Evolutionary conservation across 2,797 vertebrate species (phyloP).

Genomic region (Esox masquinongy): DNA sequence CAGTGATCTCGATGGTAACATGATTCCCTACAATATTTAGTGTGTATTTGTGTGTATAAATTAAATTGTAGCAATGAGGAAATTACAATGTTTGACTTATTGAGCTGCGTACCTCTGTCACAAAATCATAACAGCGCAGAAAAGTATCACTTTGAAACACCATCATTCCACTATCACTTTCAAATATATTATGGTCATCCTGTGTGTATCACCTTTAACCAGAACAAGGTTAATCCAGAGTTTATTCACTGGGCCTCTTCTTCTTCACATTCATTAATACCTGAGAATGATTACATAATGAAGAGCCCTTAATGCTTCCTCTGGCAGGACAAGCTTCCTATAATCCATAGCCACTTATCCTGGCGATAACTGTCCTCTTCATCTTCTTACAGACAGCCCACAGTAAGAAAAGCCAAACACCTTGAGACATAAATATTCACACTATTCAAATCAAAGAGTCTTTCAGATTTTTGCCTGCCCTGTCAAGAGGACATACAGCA

Average conservation of each 20-base stretch:
- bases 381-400: constrained; percentile 65
- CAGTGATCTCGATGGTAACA: no score
- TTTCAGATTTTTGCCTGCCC: constrained; percentile 54
- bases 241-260: background rate
- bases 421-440: constrained; percentile 77
- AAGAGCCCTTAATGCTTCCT: constrained; percentile 67
- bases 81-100: no score
- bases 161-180: no score
- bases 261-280: constrained; percentile 11
- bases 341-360: constrained; percentile 63
- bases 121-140: no score
- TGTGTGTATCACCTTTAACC: background rate
- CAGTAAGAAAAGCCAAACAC: constrained; percentile 74
- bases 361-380: constrained; percentile 57
- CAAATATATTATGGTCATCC: no score
- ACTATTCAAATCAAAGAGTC: constrained; percentile 57
- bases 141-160: no score
- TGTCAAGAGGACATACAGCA: constrained; percentile 49
- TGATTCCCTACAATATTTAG: no score
- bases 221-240: background rate
- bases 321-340: constrained; percentile 53
- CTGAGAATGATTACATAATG: constrained; percentile 65
- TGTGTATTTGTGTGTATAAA: no score
- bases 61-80: no score
- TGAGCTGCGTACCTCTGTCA: no score